phyloP scores from a whole-genome alignment of 2,113 vertebrate genomes.

The Callipepla californica region DNA sequence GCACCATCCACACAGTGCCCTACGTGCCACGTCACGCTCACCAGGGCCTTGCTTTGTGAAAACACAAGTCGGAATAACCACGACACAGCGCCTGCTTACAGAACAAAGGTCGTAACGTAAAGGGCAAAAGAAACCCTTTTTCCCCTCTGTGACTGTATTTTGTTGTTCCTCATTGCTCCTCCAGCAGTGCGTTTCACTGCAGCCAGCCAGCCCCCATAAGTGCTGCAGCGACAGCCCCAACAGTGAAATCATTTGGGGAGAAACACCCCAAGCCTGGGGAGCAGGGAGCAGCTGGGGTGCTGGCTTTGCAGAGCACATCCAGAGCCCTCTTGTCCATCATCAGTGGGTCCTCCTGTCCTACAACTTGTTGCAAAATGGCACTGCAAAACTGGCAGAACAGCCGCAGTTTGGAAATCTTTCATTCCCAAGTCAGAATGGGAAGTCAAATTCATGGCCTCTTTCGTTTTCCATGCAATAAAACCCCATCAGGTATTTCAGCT shows the following conservation, averaged over 20 bases:
- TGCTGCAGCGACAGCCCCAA: too few species aligned
- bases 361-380: background rate
- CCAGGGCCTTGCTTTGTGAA: conserved; percentile 28
- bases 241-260: background rate
- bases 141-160: background rate
- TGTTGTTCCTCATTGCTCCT: background rate
- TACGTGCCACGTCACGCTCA: background rate
- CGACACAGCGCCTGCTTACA: accelerated
- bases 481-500: background rate
- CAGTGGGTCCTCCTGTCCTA: background rate
- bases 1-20: background rate
- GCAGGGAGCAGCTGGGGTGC: accelerated
- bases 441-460: background rate
- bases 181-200: background rate
- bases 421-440: background rate
- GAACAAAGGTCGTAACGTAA: conserved; percentile 51
- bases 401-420: background rate
- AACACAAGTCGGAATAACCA: background rate
- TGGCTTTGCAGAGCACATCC: background rate
- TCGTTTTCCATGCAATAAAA: background rate
- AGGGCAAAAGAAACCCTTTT: background rate
- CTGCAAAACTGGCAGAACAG: background rate
- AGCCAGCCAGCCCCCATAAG: background rate
- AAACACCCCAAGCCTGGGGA: background rate
- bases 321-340: background rate